phyloP scores from a whole-genome alignment of 64 coral and sea anemone genomes.

The Cladopsammia gracilis region DNA sequence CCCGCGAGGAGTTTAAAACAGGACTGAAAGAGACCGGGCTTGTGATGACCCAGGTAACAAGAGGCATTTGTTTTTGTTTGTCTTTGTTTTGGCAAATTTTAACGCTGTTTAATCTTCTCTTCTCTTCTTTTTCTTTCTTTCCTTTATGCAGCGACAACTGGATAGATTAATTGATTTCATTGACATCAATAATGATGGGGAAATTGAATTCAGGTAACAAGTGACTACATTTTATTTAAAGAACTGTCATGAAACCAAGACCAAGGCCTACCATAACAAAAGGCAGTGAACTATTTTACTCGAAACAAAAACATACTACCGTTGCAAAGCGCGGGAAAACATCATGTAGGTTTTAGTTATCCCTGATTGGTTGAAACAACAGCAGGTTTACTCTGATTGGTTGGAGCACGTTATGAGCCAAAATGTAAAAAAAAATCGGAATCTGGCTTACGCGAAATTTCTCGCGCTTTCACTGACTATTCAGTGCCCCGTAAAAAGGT shows the following conservation, averaged over 20 bases:
- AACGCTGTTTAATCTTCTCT: background rate
- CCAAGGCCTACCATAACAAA: background rate
- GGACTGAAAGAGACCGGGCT: slow-evolving; percentile 96
- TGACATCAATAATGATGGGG: slow-evolving; percentile 94
- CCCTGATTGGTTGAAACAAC: too few relatives aligned
- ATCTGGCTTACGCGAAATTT: too few relatives aligned
- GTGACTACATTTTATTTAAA: background rate
- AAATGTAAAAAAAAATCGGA: too few relatives aligned
- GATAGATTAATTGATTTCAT: slow-evolving; percentile 94
- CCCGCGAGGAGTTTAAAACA: slow-evolving; percentile 91
- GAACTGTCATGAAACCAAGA: background rate
- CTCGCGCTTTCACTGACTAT: too few relatives aligned
- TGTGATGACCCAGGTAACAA: slow-evolving; percentile 92
- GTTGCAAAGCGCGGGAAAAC: too few relatives aligned
- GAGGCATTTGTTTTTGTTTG: background rate
- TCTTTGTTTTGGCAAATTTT: background rate
- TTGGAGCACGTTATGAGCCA: too few relatives aligned
- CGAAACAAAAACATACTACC: too few relatives aligned
- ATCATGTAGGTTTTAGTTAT: too few relatives aligned
- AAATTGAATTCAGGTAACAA: slow-evolving; percentile 94
- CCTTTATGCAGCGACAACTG: slow-evolving; percentile 81
- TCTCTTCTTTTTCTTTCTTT: background rate
- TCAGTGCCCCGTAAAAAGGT: too few relatives aligned
- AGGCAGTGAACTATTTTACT: too few relatives aligned
- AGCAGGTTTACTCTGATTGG: too few relatives aligned